phyloP scores from a whole-genome alignment of 2,113 vertebrate species.

The Nesoenas mayeri region DNA sequence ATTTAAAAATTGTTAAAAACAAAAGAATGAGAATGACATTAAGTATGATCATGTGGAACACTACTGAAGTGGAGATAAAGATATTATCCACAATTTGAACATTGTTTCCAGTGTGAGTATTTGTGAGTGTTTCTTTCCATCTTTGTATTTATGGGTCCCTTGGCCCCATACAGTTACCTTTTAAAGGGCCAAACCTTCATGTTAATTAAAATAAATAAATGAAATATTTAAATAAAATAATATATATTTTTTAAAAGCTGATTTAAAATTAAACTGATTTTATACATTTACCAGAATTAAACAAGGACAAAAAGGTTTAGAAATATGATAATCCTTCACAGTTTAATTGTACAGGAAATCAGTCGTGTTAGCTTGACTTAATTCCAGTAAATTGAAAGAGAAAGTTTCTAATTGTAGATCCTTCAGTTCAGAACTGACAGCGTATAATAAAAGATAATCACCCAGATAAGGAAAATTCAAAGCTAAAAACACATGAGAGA shows the following conservation, averaged over 20 bases:
- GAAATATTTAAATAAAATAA: background rate
- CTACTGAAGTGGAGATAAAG: background rate
- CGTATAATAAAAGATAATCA: background rate
- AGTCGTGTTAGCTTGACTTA: background rate
- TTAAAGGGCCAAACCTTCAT: background rate
- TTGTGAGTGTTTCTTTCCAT: background rate
- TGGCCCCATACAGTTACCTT: background rate
- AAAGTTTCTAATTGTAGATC: background rate
- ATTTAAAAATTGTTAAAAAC: background rate
- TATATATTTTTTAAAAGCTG: background rate
- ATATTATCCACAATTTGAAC: background rate
- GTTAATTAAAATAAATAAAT: background rate
- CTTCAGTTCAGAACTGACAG: background rate
- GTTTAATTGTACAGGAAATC: background rate
- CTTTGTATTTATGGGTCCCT: background rate
- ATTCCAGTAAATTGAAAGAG: background rate
- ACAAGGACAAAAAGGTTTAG: conserved; percentile 5
- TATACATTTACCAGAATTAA: background rate
- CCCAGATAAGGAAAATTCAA: background rate
- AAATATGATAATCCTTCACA: background rate
- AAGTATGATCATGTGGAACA: background rate
- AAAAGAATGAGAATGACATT: background rate
- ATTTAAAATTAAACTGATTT: background rate
- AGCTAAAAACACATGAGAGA: background rate
- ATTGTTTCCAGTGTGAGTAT: background rate